Base-by-base conservation (phyloP, 2,888 invertebrate genomes). In the Clistopyga incitator region DNA sequence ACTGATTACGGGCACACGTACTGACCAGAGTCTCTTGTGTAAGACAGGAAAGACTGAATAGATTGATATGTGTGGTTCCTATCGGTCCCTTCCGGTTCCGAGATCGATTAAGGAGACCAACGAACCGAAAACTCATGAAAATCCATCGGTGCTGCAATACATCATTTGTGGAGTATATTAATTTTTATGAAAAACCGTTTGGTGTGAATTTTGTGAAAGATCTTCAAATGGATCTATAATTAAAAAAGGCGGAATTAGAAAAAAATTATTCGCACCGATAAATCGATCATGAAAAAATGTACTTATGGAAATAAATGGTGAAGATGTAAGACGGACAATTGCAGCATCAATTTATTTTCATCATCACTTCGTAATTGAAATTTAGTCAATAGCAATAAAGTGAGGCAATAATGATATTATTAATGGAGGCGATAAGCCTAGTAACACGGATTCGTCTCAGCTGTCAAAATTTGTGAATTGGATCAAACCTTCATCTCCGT, bases 41-140 rank as follows among this genome's bases (percentile, higher is more conserved):
- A 42, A n/a, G 56, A 25, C 54, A 54, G 38, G 42, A 54, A 54
- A 13, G 34, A 34, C 34, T 25, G 34, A 65, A 18, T 18, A 25
- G 67, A 74, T 64, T 64, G 64, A 75, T 75, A 67, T 15, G 67
- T 47, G 42, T 8, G 67, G 67, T 67, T 67, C 67, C 45, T 20
- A 38, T 10, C 23, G 38, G 75, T 52, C 75, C 11, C 15, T 64
- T 65, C 47, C 56, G 52, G 54, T 79, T 75, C 29, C 75, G 47
- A 45, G 45, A 59, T 54, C 56, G 29, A 70, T 70, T 29, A n/a
- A 68, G 18, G 10, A 10, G 10, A 38, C 10, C 1, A 10, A 38
- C 10, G 8, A 8, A 38, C 38, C 38, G 6, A 38, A 38, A 38
- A 38, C 38, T 6, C 38, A 38, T 38, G 38, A 38, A 38, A 38